Evolutionary conservation across 2,113 vertebrate species (phyloP).

Genomic region (Romanogobio albipinnatus): DNA sequence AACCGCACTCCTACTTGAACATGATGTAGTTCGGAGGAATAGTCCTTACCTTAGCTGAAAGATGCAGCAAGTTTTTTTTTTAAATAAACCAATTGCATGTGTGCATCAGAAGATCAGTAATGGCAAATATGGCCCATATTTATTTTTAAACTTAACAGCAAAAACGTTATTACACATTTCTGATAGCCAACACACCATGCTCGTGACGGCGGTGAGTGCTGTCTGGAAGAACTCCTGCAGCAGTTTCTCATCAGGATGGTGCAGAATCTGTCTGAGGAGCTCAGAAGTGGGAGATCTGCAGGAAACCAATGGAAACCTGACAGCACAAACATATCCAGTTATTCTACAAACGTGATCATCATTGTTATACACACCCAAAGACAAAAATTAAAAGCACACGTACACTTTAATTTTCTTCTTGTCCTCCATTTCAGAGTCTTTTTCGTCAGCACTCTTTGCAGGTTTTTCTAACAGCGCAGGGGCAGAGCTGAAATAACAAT

Average conservation of each 20-base stretch:
- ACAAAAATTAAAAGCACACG: slow-evolving; percentile 13
- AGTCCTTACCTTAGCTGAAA: not conserved
- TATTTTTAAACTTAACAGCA: slow-evolving; percentile 53
- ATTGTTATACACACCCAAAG: not conserved
- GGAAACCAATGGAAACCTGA: slow-evolving; percentile 72
- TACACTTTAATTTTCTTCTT: slow-evolving; percentile 53
- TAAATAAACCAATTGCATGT: too few relatives aligned
- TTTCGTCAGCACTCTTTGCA: slow-evolving; percentile 40
- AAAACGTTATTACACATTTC: not conserved
- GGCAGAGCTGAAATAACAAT: slow-evolving; percentile 18
- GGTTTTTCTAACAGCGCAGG: slow-evolving; percentile 36
- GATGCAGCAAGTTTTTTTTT: too few relatives aligned
- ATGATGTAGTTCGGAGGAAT: not conserved
- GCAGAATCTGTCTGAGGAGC: slow-evolving; percentile 48
- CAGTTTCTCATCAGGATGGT: slow-evolving; percentile 71
- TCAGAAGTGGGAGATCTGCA: slow-evolving; percentile 66
- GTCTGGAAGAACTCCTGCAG: slow-evolving; percentile 74
- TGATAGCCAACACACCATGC: slow-evolving; percentile 66
- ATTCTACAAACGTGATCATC: not conserved
- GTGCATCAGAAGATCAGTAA: not conserved
- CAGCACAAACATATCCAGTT: slow-evolving; percentile 34
- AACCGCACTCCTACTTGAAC: not conserved
- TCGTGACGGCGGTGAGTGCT: slow-evolving; percentile 71
- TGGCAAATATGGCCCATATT: slow-evolving; percentile 22
- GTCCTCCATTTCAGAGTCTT: slow-evolving; percentile 45